Conservation (phyloP, 2,113 vertebrate species). For the Hippolais icterina region DNA sequence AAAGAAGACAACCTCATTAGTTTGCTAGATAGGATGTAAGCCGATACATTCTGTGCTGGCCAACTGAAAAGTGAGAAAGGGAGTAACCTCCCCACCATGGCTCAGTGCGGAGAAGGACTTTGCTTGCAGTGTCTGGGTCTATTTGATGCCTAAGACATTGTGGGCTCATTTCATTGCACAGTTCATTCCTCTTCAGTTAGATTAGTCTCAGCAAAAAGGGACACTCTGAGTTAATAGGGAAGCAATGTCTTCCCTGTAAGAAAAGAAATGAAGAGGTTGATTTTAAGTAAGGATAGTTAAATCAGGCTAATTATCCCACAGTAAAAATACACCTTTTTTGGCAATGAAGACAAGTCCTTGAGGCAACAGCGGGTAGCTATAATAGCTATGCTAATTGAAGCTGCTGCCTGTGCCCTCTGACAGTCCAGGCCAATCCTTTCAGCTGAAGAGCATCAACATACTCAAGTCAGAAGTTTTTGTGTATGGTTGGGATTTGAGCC, state of each 20-base stretch:
- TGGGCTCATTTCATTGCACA: background rate
- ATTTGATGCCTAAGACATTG: background rate
- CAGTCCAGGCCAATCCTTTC: background rate
- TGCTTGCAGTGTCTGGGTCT: background rate
- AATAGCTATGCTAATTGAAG: background rate
- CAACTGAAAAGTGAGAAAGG: background rate
- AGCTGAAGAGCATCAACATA: conserved; percentile 18
- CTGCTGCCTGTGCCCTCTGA: background rate
- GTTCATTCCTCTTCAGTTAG: background rate
- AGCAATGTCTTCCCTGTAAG: background rate
- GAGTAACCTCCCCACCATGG: background rate
- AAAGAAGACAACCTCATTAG: conserved; percentile 8
- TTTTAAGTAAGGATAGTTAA: background rate
- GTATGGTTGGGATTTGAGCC: conserved; percentile 44
- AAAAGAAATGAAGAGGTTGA: background rate
- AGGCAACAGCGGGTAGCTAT: background rate
- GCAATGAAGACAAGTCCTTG: conserved; percentile 13
- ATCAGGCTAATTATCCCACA: background rate
- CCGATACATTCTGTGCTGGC: background rate
- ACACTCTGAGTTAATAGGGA: background rate
- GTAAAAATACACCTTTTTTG: conserved; percentile 59
- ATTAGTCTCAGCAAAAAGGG: background rate
- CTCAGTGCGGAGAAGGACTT: background rate
- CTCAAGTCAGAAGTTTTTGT: conserved; percentile 38
- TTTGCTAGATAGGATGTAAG: background rate